Percentiles rank a stretch among this genome's conserved stretches.
Evolutionary conservation across 2,113 vertebrate species (phyloP).

Genomic region (Aldabrachelys gigantea): DNA sequence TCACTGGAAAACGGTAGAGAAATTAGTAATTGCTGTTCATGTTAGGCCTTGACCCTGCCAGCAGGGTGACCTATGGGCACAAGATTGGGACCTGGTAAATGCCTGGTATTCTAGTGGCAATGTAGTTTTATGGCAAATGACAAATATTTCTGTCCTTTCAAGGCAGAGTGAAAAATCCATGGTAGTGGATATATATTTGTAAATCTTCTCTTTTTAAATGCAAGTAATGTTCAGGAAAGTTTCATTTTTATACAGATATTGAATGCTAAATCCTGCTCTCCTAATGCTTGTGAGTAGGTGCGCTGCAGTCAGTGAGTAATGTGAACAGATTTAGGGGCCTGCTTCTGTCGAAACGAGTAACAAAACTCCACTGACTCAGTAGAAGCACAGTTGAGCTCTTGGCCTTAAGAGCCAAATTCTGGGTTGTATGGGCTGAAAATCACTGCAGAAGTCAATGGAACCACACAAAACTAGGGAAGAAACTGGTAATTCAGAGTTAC

Average conservation of each 20-base stretch:
- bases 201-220: not conserved
- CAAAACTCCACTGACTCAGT: not conserved
- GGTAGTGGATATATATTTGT: not conserved
- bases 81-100: not conserved
- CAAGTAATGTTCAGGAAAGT: not conserved
- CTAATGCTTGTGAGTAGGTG: not conserved
- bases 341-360: not conserved
- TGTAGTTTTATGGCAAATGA: not conserved
- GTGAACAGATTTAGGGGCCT: not conserved
- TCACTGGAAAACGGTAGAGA: not conserved
- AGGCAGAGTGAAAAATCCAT: not conserved
- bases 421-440: not conserved
- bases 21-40: not conserved
- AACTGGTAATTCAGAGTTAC: not conserved
- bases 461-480: not conserved
- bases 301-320: not conserved
- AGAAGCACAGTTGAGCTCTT: not conserved
- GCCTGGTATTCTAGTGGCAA: not conserved
- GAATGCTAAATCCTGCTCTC: not conserved
- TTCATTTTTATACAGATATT: not conserved
- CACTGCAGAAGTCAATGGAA: not conserved
- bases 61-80: not conserved
- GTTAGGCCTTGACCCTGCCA: not conserved
- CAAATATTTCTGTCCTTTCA: not conserved
- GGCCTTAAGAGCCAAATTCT: not conserved